These are phyloP conservation scores for Atta texana DNA, from an alignment of 1,140 invertebrate genomes.

Conservation along the genomic window DNA sequence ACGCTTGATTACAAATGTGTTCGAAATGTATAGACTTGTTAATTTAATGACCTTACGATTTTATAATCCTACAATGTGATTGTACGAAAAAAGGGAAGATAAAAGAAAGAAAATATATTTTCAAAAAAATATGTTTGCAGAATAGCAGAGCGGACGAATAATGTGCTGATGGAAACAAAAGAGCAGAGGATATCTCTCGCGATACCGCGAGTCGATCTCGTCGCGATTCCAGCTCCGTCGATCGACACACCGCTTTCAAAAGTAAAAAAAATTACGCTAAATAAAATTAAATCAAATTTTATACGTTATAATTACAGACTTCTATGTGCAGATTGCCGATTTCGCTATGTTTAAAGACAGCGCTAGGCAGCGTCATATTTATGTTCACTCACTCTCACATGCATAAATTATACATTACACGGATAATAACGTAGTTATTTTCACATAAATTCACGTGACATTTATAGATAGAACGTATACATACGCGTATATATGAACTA, in stretches of 20 bases:
- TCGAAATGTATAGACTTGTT: not conserved
- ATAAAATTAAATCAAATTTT: not conserved
- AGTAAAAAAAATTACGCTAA: conserved; percentile 20
- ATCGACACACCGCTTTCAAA: conserved; percentile 38
- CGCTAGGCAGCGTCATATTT: no score
- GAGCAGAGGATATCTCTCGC: conserved; percentile 3
- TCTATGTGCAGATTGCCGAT: no score
- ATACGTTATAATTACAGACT: no score
- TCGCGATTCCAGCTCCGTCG: not conserved
- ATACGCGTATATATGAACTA: no score
- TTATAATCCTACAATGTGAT: not conserved
- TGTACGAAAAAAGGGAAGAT: not conserved
- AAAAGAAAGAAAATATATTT: not conserved
- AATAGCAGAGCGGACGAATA: conserved; percentile 3
- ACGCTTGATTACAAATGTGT: no score
- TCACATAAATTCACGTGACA: no score
- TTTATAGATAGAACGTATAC: no score
- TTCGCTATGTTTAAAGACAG: no score
- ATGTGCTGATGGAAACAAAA: conserved; percentile 7
- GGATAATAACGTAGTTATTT: no score
- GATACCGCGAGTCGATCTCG: conserved; percentile 23
- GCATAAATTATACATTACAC: no score
- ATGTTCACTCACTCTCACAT: no score
- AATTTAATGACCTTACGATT: not conserved
- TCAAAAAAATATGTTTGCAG: not conserved